phyloP scores from a whole-genome alignment of 2,888 invertebrate species.

The Drosophila bunnanda region DNA sequence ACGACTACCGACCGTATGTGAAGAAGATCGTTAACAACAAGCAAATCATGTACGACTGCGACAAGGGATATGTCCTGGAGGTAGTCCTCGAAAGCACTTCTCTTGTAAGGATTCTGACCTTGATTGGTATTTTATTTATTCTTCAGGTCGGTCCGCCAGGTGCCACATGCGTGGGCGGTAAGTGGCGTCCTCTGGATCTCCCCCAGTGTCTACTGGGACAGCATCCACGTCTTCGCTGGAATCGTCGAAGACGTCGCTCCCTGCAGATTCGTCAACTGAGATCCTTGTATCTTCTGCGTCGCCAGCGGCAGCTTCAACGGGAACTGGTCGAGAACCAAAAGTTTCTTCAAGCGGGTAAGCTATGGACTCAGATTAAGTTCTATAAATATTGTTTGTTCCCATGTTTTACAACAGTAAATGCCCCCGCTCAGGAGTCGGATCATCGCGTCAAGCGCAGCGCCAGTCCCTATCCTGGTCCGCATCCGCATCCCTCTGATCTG shows the following conservation, averaged over 20 bases:
- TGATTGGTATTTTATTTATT: not conserved
- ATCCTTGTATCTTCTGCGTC: slow-evolving; percentile 78
- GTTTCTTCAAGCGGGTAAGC: slow-evolving; percentile 18
- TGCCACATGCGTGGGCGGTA: slow-evolving; percentile 97
- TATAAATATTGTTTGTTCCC: not conserved
- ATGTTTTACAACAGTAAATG: not conserved
- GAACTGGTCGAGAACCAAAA: slow-evolving; percentile 57
- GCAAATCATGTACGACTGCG: slow-evolving; percentile 98
- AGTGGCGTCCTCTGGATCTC: slow-evolving; percentile 95
- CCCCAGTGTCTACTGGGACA: slow-evolving; percentile 94
- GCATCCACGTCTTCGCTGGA: slow-evolving; percentile 94
- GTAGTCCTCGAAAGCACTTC: slow-evolving; percentile 18
- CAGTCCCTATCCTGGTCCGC: slow-evolving; percentile 50
- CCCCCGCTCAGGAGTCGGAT: not conserved
- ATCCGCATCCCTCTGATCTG: slow-evolving; percentile 69
- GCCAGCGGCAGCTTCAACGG: slow-evolving; percentile 71
- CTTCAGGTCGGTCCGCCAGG: slow-evolving; percentile 92
- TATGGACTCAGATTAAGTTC: not conserved
- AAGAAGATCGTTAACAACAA: slow-evolving; percentile 94
- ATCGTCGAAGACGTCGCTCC: slow-evolving; percentile 87
- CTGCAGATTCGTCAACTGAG: slow-evolving; percentile 77
- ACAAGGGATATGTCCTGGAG: slow-evolving; percentile 94
- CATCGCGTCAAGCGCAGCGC: slow-evolving; percentile 53
- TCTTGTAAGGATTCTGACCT: not conserved
- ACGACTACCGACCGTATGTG: slow-evolving; percentile 97